Base-by-base conservation (phyloP, 2,797 vertebrate genomes). In the Esox lucius region DNA sequence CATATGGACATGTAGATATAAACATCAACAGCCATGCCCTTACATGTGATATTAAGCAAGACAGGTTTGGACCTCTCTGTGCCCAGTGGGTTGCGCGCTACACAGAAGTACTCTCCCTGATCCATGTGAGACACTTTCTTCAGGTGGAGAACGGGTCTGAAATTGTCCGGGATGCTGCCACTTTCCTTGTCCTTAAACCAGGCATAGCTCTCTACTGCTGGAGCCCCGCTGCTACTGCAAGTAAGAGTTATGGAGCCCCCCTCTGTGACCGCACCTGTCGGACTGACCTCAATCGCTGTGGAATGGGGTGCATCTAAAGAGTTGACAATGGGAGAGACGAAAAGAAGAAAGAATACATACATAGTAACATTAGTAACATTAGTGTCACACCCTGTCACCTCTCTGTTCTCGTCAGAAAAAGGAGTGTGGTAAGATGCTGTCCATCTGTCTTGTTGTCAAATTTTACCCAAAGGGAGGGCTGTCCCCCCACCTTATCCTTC, bases 161-260 rank as follows among this genome's bases (percentile, higher is more conserved):
- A 94, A 81, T 90, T 93, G 86, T 94, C 92, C 28, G 93, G 93
- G 76, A 94, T 77, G 73, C 93, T 94, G 79, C 90, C 90, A 17
- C 88, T 93, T 72, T 93, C 91, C 80, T 90, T 88, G 81, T 94
- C 93, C 87, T 91, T 93, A 82, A 94, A 94, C 94, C 94, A 95
- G 26, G 90, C 91, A 72, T 87, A 95, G 87, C 92, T 94, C 86
- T 94, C 92, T 2, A 91, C 92, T 12, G 91, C 90, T 0, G 94
- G 94, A 59, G 93, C 90, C 33, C 90, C 93, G 3, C 91, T 90
- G 65, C 92, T 94, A 35, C 76, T 90, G 89, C 94, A 95, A 71
- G 88, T 91, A 71, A 95, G 84, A 56, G 90, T 93, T 74, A 91
- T 90, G 0, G 90, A 88, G 0, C 76, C 88, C 0, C 92, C 93